A percentile compares a stretch with the other conserved stretches of the same genome.
These are phyloP conservation scores for Manis pentadactyla DNA, from an alignment of 2,797 vertebrate genomes.

Conservation along the genomic window DNA sequence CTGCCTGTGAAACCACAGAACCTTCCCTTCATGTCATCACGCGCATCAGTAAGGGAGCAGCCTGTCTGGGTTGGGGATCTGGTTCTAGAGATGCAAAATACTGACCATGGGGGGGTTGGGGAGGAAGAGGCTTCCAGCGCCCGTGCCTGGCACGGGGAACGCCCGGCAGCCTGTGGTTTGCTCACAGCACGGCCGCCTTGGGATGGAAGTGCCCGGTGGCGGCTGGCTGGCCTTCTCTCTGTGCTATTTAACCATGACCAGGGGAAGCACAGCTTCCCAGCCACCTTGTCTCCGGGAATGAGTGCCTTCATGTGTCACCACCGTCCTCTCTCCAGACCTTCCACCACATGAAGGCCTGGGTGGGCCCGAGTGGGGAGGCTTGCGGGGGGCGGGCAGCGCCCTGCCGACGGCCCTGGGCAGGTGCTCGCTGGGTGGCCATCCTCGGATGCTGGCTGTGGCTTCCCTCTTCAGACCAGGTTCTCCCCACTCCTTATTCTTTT, in stretches of 20 bases:
- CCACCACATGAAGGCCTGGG: neutral
- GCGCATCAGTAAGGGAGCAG: neutral
- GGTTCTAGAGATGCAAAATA: neutral
- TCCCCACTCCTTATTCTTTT: too few relatives aligned
- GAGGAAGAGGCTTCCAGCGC: neutral
- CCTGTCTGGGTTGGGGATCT: neutral
- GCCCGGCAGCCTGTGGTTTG: accelerated
- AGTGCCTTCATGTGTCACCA: neutral
- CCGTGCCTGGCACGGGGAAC: neutral
- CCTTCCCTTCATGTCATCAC: neutral
- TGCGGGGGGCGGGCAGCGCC: neutral
- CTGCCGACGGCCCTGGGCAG: accelerated
- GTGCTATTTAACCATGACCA: neutral
- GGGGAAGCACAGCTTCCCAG: neutral
- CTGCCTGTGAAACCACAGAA: neutral
- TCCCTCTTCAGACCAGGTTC: neutral
- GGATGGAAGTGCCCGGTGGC: neutral
- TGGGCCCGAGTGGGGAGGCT: accelerated
- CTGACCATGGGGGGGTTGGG: neutral
- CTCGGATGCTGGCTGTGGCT: neutral
- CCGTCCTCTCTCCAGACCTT: neutral
- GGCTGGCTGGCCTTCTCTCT: too few relatives aligned
- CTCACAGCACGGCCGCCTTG: neutral
- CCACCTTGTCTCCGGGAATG: neutral
- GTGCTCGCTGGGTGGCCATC: too few relatives aligned